phyloP scores from a whole-genome alignment of 2,888 invertebrate genomes.

The Melieria omissa region DNA sequence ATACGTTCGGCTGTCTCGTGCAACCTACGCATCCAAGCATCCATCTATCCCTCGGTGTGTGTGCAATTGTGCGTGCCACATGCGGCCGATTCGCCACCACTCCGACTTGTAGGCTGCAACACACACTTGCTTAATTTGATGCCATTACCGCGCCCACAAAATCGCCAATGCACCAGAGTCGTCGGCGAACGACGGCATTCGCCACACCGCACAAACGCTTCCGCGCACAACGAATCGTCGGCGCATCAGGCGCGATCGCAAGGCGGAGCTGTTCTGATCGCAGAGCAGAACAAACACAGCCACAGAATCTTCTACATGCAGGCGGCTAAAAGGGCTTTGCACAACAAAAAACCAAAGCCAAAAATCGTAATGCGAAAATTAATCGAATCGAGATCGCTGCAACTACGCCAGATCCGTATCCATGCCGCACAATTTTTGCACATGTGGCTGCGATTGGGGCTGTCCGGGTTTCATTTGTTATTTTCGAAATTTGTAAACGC shows the following conservation, averaged over 20 bases:
- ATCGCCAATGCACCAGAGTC: constrained; percentile 24
- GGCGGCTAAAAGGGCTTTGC: constrained; percentile 8
- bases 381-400: constrained; percentile 61
- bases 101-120: constrained; percentile 48
- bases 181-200: constrained; percentile 22
- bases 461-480: constrained; percentile 33
- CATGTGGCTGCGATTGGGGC: not conserved
- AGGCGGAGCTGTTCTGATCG: constrained; percentile 56
- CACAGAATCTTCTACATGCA: constrained; percentile 5
- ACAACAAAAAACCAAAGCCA: constrained; percentile 15
- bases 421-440: not conserved
- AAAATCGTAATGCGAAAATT: constrained; percentile 63
- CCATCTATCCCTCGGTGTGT: too few species aligned
- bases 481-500: constrained; percentile 51
- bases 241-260: constrained; percentile 14
- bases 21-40: too few species aligned
- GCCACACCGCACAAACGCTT: constrained; percentile 20
- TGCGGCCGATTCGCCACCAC: constrained; percentile 5
- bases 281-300: constrained; percentile 18
- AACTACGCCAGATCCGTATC: constrained; percentile 20
- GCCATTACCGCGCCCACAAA: constrained; percentile 66
- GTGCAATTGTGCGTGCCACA: constrained; percentile 21
- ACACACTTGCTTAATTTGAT: constrained; percentile 66
- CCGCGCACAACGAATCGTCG: constrained; percentile 31
- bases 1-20: too few species aligned